Evolutionary conservation across 92 coral and sea anemone genomes (phyloP).

Genomic region (Palythoa grandiflora): DNA sequence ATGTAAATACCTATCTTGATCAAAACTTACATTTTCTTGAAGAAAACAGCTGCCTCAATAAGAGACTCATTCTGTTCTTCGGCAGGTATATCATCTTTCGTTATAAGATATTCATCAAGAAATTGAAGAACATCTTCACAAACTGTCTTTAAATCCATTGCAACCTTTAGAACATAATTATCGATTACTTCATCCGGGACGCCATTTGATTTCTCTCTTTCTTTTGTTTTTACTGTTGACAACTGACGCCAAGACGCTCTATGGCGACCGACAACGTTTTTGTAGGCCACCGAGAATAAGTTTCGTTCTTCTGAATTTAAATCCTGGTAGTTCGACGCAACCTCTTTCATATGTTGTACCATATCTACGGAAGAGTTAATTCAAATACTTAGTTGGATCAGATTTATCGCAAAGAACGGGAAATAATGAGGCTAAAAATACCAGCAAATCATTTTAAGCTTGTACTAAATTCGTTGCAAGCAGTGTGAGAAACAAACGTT

Average conservation of each 20-base stretch:
- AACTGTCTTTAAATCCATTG: constrained; percentile 11
- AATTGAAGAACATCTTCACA: constrained; percentile 15
- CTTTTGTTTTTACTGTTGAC: background rate
- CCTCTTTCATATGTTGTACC: constrained; percentile 13
- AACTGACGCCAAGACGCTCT: constrained; percentile 20
- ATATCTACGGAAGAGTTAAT: constrained; percentile 3
- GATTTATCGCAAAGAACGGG: background rate
- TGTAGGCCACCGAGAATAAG: constrained; percentile 30
- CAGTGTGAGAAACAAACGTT: too few relatives aligned
- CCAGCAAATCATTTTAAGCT: too few relatives aligned
- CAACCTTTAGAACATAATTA: background rate
- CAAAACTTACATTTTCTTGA: background rate
- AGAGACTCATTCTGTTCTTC: background rate
- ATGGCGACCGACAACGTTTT: constrained; percentile 28
- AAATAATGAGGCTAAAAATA: too few relatives aligned
- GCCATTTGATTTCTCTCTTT: background rate
- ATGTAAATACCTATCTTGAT: too few relatives aligned
- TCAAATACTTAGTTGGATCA: background rate
- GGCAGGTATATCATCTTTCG: background rate
- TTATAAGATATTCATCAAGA: constrained; percentile 29
- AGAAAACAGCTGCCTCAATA: background rate
- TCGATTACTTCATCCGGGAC: background rate
- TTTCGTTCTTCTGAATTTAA: constrained; percentile 29
- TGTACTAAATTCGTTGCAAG: too few relatives aligned
- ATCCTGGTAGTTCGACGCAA: background rate